Evolutionary conservation across 2,113 vertebrate species (phyloP), one percentile per base, ranked within the genome.

Genomic region (Rhodinocichla rosea): DNA sequence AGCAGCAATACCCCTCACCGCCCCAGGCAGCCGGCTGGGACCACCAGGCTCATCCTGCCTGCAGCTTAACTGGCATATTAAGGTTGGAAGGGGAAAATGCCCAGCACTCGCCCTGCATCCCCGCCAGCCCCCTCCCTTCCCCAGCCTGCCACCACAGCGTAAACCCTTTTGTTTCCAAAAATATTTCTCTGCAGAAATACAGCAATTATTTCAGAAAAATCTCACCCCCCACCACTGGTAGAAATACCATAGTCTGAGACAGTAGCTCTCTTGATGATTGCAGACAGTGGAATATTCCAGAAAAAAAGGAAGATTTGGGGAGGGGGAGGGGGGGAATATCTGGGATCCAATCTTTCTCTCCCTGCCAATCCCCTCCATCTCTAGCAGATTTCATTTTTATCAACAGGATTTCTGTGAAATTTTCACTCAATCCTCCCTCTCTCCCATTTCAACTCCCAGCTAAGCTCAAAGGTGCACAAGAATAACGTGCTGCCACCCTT

Each of bases 251-350:
- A 84, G 73, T 76, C 87, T 92, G 84, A 95, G 82, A 91, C 69
- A 92, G 93, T 79, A 71, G 79, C 87, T 94, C 60, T 95, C 93
- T 76, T 87, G 87, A 91, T 91, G 73, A 92, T 90, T 47, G 6
- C 85, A 95, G 87, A 67, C 79, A 2, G 81, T n/a, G 70, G 96
- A 97, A 97, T 77, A 90, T 97, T 97, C 94, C 91, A 95, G 96
- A 96, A 95, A 91, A 74, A 82, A 80, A 59, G 30, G 69, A 83
- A 80, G 83, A 92, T 94, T 74, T 92, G 73, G 87, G 55, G 57
- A 90, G 87, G 65, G 87, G 79, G 67, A 87, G n/a, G 42, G 64
- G 77, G 93, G n/a, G 33, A 90, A 77, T 86, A 85, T 94, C 92
- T 71, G 79, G 63, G 94, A 92, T 96, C 96, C 91, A 95, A 93